Evolutionary conservation across 2,113 vertebrate species (phyloP).

Genomic region (Labeo rohita): DNA sequence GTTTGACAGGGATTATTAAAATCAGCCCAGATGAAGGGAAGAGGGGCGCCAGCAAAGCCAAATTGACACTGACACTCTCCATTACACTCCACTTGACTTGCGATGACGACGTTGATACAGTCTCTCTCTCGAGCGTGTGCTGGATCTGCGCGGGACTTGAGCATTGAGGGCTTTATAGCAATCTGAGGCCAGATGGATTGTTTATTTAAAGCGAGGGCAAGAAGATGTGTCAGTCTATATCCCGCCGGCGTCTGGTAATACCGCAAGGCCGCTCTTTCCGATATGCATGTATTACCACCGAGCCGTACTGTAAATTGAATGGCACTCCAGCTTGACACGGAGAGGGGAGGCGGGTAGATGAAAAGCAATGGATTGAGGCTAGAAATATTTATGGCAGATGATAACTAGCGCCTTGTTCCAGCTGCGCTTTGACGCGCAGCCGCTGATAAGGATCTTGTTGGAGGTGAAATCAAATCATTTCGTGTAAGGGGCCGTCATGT

Average conservation of each 20-base stretch:
- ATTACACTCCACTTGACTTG: conserved; percentile 94
- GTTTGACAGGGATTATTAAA: conserved; percentile 99
- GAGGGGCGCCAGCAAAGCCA: conserved; percentile 85
- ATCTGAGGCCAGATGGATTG: conserved; percentile 66
- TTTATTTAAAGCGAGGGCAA: conserved; percentile 74
- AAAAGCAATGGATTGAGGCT: conserved; percentile 42
- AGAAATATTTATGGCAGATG: conserved; percentile 59
- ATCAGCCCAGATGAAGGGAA: conserved; percentile 90
- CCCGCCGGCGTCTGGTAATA: conserved; percentile 61
- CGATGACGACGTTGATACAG: conserved; percentile 88
- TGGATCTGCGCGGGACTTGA: conserved; percentile 76
- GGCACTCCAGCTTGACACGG: conserved; percentile 53
- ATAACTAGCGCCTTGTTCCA: conserved; percentile 66
- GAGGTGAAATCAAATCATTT: conserved; percentile 67
- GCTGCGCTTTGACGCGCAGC: conserved; percentile 65
- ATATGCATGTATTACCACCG: conserved; percentile 71
- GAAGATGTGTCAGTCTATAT: conserved; percentile 65
- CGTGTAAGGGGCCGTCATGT: conserved; percentile 37
- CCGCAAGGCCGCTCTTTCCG: conserved; percentile 51
- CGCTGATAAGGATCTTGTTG: conserved; percentile 65
- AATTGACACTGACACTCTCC: conserved; percentile 98
- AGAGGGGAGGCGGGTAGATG: conserved; percentile 43
- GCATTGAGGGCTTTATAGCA: conserved; percentile 70
- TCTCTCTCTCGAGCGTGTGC: conserved; percentile 62
- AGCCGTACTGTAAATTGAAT: conserved; percentile 62